Evolutionary conservation across 2,797 vertebrate species (phyloP).

Genomic region (Acanthis flammea): DNA sequence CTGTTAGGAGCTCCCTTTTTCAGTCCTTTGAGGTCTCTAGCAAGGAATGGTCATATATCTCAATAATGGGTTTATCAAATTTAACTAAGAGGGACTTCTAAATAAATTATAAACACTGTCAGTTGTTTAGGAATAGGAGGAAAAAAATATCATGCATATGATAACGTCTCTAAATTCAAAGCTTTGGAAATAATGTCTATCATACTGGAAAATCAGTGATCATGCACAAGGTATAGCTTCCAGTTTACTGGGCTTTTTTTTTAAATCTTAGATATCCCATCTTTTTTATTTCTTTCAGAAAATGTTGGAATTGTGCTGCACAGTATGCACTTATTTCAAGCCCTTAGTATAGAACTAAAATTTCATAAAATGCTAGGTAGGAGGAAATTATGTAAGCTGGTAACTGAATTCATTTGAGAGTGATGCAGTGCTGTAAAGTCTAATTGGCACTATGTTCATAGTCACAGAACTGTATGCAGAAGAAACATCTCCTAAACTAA

Average conservation of each 20-base stretch:
- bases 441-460: neutral
- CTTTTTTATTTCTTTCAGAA: neutral
- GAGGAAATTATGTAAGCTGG: neutral
- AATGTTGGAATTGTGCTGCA: neutral
- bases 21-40: neutral
- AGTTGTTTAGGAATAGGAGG: neutral
- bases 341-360: neutral
- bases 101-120: neutral
- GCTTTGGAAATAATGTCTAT: neutral
- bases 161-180: neutral
- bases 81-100: neutral
- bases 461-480: neutral
- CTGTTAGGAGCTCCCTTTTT: constrained; percentile 20
- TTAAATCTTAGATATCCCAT: neutral
- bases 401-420: neutral
- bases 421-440: neutral
- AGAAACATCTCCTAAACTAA: neutral
- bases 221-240: neutral
- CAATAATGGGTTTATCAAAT: neutral
- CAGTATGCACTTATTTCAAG: neutral
- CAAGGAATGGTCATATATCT: neutral
- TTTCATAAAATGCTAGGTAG: neutral
- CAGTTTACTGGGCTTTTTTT: neutral
- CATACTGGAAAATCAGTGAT: neutral
- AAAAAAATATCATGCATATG: neutral